Conservation (phyloP, 2,797 vertebrate genomes). For the Gadopsis marmoratus region DNA sequence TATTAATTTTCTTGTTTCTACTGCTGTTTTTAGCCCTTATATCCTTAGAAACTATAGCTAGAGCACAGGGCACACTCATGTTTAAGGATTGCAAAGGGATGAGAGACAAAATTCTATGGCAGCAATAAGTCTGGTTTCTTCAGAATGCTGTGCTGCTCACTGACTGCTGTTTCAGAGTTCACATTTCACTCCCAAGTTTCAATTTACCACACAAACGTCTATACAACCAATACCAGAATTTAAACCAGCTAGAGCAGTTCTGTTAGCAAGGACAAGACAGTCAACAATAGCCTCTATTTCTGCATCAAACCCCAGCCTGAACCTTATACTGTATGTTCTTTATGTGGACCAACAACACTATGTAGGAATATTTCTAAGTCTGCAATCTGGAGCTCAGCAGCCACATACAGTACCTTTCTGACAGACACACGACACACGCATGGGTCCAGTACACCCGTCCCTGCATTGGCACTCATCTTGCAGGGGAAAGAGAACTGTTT, state of each 20-base stretch:
- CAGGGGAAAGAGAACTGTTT: slow-evolving; percentile 94
- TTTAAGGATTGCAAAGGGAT: background rate
- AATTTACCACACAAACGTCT: slow-evolving; percentile 6
- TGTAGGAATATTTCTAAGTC: background rate
- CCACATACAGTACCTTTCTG: slow-evolving; percentile 88
- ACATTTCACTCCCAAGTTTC: slow-evolving; percentile 25
- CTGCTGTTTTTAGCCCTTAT: background rate
- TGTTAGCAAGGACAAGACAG: background rate
- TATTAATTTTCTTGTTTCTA: background rate
- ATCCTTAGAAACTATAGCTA: background rate
- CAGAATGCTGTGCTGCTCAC: slow-evolving; percentile 12
- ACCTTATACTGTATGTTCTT: background rate
- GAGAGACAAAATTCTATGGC: background rate
- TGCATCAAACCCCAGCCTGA: background rate
- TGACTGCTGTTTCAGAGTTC: slow-evolving; percentile 1
- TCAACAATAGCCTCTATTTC: background rate
- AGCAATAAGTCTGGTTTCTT: slow-evolving; percentile 14
- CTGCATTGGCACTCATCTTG: slow-evolving; percentile 95
- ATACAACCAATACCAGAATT: background rate
- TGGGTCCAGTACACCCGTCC: slow-evolving; percentile 94
- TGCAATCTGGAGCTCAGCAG: background rate
- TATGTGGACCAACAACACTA: background rate
- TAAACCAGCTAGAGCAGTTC: background rate
- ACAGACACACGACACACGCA: slow-evolving; percentile 96
- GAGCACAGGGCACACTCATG: background rate